Conservation (phyloP, 1,140 invertebrate genomes). For the Danaus plexippus region DNA sequence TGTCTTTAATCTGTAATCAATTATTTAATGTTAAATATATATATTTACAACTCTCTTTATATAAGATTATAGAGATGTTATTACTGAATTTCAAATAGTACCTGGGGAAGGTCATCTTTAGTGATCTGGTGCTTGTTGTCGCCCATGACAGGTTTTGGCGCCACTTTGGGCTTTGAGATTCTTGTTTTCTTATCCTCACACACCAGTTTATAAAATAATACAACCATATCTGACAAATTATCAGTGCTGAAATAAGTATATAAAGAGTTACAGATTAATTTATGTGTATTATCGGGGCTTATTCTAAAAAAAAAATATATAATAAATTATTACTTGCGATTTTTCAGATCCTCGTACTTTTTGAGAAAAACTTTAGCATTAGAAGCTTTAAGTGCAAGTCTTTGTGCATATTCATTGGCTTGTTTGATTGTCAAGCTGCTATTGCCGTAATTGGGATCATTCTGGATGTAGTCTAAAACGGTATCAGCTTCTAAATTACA, state of each 20-base stretch:
- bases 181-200: constrained; percentile 62
- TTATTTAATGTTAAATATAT: constrained; percentile 11
- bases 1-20: constrained; percentile 62
- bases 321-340: constrained; percentile 50
- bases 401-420: constrained; percentile 63
- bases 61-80: background rate
- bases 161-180: constrained; percentile 62
- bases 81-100: constrained; percentile 19
- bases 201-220: constrained; percentile 62
- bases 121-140: constrained; percentile 66
- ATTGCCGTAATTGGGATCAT: constrained; percentile 67
- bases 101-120: constrained; percentile 69
- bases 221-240: constrained; percentile 58
- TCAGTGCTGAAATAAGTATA: constrained; percentile 55
- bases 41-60: background rate
- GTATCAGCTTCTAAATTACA: constrained; percentile 66
- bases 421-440: constrained; percentile 60
- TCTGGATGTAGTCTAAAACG: constrained; percentile 66
- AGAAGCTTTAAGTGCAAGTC: constrained; percentile 56
- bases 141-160: constrained; percentile 64
- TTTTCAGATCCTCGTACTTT: constrained; percentile 67
- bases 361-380: constrained; percentile 63
- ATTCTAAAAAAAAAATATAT: constrained; percentile 9
- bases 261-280: constrained; percentile 2
- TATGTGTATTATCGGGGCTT: background rate